Conservation (phyloP, 2,888 invertebrate genomes). For the Neoscelio sp. region DNA sequence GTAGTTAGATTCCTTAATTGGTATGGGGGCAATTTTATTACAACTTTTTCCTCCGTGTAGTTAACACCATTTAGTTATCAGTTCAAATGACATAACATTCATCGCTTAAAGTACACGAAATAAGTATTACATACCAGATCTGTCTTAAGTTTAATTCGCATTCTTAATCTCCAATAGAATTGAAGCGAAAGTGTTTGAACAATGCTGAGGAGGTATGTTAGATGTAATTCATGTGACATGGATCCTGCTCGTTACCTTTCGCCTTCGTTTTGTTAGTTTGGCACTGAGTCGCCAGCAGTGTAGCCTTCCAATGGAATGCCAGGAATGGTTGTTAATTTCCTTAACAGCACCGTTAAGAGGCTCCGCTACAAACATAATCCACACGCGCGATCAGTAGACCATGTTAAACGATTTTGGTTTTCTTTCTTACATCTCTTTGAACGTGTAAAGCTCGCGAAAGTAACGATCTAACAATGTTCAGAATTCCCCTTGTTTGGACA, state of each 20-base stretch:
- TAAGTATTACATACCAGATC: background rate
- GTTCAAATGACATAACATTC: too few species aligned
- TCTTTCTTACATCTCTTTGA: conserved; percentile 19
- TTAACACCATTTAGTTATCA: too few species aligned
- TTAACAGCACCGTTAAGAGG: conserved; percentile 49
- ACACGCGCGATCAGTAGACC: conserved; percentile 47
- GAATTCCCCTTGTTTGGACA: conserved; percentile 20
- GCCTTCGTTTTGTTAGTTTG: conserved; percentile 56
- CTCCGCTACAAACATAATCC: conserved; percentile 52
- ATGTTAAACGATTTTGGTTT: conserved; percentile 38
- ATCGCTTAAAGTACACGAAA: background rate
- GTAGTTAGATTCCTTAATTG: too few species aligned
- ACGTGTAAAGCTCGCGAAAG: conserved; percentile 17
- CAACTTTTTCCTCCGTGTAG: too few species aligned
- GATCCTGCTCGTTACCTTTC: conserved; percentile 49
- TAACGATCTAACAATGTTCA: conserved; percentile 27
- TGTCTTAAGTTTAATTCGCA: background rate
- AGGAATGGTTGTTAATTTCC: conserved; percentile 49
- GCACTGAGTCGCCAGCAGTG: conserved; percentile 33
- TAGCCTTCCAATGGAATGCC: conserved; percentile 42
- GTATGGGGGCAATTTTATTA: too few species aligned
- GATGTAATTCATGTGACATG: conserved; percentile 36
- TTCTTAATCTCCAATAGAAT: conserved; percentile 18
- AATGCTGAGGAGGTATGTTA: conserved; percentile 38
- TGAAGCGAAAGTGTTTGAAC: conserved; percentile 28